Evolutionary conservation across 2,888 invertebrate species (phyloP), one percentile per base, ranked within the genome.

Genomic region (Scelioninae gen. 1): DNA sequence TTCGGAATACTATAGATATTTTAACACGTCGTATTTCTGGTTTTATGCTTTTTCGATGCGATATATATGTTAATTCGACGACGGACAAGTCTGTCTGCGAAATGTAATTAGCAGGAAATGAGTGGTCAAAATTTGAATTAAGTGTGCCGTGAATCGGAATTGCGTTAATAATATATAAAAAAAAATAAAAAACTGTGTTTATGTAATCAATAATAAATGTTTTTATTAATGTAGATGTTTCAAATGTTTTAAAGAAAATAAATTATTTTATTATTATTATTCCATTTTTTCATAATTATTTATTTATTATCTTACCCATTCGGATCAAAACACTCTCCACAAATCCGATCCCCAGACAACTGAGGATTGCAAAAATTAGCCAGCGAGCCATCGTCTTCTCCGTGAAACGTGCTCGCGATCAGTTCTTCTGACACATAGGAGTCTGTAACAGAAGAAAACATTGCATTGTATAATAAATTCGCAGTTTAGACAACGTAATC

Each of bases 321-420:
- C 85, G 87, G 84, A 91, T 82, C 15, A 81, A 40, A 77, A 87
- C 86, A 82, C 86, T 87, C 77, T 86, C 84, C 11, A 84, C 66
- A 62, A 82, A 38, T 56, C 82, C 87, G 81, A 89, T 69, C 51
- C 85, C 78, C 84, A 90, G 78, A 83, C 87, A 86, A 83, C 82
- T 86, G 71, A 90, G 86, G 60, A 91, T 84, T 75, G 86, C 87
- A 10, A 90, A 85, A 69, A 89, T 78, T 65, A 88, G 71, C 82
- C 84, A 86, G 76, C 83, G 86, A 85, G 86, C 82, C 87, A 87
- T 88, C 90, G 91, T 91, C 84, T 88, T 84, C 68, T 82, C 86
- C 82, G 84, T 85, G 82, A 55, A 77, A 40, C 47, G 76, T 29
- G 45, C 51, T 32, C 76, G 76, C 68, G 74, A 71, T 77, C 66